Evolutionary conservation across 2,113 vertebrate genomes (phyloP).

Genomic region (Pterocles burchelli): DNA sequence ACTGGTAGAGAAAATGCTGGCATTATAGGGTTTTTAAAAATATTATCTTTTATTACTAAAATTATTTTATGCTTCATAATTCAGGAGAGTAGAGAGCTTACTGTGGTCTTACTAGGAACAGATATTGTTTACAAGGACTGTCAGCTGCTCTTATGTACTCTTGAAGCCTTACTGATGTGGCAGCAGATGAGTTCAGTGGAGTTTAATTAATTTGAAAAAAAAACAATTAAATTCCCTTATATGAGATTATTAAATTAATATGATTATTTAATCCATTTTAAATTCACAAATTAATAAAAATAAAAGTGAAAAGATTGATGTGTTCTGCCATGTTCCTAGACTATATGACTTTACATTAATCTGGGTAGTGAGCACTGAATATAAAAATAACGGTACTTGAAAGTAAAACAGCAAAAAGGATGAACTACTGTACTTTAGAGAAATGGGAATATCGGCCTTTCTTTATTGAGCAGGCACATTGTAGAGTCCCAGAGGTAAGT

Average conservation of each 20-base stretch:
- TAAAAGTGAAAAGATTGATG: background rate
- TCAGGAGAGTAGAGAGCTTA: background rate
- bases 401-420: background rate
- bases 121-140: background rate
- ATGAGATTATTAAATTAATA: slow-evolving; percentile 10
- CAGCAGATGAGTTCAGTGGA: background rate
- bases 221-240: background rate
- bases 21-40: background rate
- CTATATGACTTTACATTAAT: background rate
- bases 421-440: background rate
- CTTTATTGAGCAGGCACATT: background rate
- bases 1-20: background rate
- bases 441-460: background rate
- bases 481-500: background rate
- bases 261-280: background rate
- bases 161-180: background rate
- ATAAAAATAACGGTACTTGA: background rate
- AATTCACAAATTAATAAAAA: slow-evolving; percentile 7
- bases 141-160: slow-evolving; percentile 14
- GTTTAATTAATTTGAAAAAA: background rate
- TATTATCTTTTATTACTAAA: background rate
- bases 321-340: background rate
- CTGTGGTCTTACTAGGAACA: background rate
- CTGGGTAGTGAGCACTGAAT: background rate
- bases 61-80: background rate